These are phyloP conservation scores for Leuciscus idus DNA, from an alignment of 2,113 vertebrate species.

Conservation along the genomic window DNA sequence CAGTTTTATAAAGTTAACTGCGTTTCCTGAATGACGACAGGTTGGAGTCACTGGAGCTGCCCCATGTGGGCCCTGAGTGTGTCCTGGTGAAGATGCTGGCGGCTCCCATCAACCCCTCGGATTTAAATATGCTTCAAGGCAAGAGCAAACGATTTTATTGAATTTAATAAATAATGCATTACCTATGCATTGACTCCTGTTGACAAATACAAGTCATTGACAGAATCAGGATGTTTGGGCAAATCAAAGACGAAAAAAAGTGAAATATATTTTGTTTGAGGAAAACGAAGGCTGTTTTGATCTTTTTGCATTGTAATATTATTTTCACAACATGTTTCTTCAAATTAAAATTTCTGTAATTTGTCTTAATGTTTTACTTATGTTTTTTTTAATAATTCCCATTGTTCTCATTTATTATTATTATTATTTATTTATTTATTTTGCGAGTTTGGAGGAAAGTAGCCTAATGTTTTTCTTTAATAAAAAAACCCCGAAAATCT, in stretches of 20 bases:
- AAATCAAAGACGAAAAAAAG: neutral
- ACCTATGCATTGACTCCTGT: too few species aligned
- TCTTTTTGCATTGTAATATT: too few species aligned
- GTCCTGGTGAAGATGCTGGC: constrained; percentile 88
- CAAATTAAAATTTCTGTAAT: too few species aligned
- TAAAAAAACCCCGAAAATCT: too few species aligned
- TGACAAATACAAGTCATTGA: neutral
- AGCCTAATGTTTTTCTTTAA: too few species aligned
- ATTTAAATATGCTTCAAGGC: constrained; percentile 99
- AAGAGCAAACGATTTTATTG: neutral
- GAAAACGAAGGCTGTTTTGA: neutral
- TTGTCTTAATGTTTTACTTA: too few species aligned
- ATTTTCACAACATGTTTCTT: too few species aligned
- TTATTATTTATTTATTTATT: too few species aligned
- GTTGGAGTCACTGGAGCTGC: constrained; percentile 77
- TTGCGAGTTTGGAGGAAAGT: too few species aligned
- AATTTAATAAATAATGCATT: neutral
- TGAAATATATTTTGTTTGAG: neutral
- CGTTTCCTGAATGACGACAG: constrained; percentile 65
- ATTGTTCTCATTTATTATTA: too few species aligned
- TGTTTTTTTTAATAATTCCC: too few species aligned
- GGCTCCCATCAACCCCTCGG: constrained; percentile 91
- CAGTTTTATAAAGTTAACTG: too few species aligned
- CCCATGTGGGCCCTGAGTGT: constrained; percentile 73
- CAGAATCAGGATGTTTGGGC: neutral